Evolutionary conservation across 2,113 vertebrate species (phyloP).

Genomic region (Megaptera novaeangliae): DNA sequence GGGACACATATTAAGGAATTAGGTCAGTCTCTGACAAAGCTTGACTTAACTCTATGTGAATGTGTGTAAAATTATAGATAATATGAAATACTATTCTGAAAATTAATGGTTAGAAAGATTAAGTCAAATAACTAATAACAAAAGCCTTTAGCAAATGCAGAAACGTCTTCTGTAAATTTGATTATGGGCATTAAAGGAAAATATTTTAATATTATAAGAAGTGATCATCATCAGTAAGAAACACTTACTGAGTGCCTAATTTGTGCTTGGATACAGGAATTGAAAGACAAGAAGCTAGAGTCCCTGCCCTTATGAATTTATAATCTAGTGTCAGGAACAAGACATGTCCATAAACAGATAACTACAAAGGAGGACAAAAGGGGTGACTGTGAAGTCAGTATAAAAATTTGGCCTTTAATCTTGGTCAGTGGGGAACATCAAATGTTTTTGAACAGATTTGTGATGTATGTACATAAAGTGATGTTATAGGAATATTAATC

Average conservation of each 20-base stretch:
- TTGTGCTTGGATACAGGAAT: background rate
- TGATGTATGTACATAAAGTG: background rate
- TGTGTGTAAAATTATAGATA: background rate
- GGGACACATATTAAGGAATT: background rate
- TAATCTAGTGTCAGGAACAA: background rate
- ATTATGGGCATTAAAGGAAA: background rate
- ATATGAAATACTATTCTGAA: background rate
- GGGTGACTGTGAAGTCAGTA: background rate
- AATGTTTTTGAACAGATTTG: background rate
- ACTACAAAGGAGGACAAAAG: background rate
- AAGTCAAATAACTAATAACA: conserved; percentile 12
- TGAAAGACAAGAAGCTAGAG: background rate
- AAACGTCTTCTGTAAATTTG: background rate
- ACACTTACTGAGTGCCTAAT: background rate
- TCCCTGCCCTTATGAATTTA: background rate
- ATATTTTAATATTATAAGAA: background rate
- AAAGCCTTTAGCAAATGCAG: background rate
- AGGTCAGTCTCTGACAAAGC: background rate
- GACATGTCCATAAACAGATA: background rate
- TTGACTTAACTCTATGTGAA: conserved; percentile 3
- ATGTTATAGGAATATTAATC: background rate
- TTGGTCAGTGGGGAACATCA: background rate
- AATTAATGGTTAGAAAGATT: background rate
- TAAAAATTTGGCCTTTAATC: background rate
- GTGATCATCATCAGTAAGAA: background rate